Evolutionary conservation across 2,113 vertebrate genomes (phyloP).

Genomic region (Marmota flaviventris): DNA sequence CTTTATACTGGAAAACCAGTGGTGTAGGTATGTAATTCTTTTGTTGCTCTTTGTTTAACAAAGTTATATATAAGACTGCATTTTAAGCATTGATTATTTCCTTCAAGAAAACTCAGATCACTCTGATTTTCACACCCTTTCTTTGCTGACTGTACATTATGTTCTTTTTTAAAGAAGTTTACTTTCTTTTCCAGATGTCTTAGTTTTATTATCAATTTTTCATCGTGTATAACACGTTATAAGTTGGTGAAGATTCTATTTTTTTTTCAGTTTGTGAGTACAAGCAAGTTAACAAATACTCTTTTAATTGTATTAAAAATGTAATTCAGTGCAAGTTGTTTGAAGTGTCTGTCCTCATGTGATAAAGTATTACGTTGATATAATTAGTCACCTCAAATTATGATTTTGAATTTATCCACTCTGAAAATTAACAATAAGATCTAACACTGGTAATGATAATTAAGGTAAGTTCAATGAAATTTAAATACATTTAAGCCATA

Average conservation of each 20-base stretch:
- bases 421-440: conserved; percentile 63
- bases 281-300: conserved; percentile 67
- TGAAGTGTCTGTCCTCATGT: conserved; percentile 57
- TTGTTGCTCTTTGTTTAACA: background rate
- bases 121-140: background rate
- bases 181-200: background rate
- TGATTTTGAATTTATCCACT: conserved; percentile 48
- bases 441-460: conserved; percentile 67
- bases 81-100: conserved; percentile 1
- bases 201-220: background rate
- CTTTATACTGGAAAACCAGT: background rate
- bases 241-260: background rate
- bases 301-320: conserved; percentile 77
- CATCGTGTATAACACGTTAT: background rate
- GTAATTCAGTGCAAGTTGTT: conserved; percentile 66
- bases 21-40: background rate
- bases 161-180: background rate
- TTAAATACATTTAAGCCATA: conserved; percentile 65
- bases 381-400: conserved; percentile 56
- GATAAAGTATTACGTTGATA: conserved; percentile 42
- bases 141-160: background rate
- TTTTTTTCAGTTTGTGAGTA: conserved; percentile 70
- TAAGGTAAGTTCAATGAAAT: conserved; percentile 60
- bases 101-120: background rate
- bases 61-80: background rate